These are phyloP conservation scores for Micronycteris hirsuta DNA, from an alignment of 2,113 vertebrate genomes.

Conservation along the genomic window DNA sequence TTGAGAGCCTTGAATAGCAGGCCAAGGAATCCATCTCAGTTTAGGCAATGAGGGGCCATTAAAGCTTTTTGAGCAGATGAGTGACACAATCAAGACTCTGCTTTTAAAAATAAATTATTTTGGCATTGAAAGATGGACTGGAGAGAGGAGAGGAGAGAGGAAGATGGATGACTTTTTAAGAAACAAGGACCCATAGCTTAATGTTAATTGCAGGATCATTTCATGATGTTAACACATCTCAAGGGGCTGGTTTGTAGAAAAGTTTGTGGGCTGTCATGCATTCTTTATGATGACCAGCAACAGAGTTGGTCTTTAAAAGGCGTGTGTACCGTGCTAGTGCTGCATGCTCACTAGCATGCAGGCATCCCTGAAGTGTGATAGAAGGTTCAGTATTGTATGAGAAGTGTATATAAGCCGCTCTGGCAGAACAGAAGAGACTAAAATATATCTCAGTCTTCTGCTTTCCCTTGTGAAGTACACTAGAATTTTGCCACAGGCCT, in stretches of 20 bases:
- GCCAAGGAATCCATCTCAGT: background rate
- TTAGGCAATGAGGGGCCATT: background rate
- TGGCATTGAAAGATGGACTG: background rate
- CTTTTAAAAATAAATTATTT: conserved; percentile 25
- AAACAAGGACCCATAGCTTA: background rate
- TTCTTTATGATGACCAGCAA: background rate
- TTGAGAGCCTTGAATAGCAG: background rate
- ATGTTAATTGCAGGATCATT: conserved; percentile 4
- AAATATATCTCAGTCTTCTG: conserved; percentile 27
- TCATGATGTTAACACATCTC: background rate
- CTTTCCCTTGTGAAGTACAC: conserved; percentile 58
- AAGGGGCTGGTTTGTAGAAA: background rate
- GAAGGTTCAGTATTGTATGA: background rate
- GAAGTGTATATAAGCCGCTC: conserved; percentile 26
- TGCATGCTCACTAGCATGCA: background rate
- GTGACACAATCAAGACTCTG: background rate
- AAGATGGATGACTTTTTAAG: background rate
- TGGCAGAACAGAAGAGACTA: conserved; percentile 35
- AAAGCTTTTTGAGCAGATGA: conserved; percentile 28
- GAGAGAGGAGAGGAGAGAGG: background rate
- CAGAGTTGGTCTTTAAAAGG: background rate
- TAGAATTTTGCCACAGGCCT: background rate
- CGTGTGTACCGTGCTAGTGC: background rate
- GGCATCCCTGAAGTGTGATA: background rate
- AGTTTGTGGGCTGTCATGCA: background rate